Base-by-base conservation (phyloP, 1,140 invertebrate species). In the Piezodorus guildinii region DNA sequence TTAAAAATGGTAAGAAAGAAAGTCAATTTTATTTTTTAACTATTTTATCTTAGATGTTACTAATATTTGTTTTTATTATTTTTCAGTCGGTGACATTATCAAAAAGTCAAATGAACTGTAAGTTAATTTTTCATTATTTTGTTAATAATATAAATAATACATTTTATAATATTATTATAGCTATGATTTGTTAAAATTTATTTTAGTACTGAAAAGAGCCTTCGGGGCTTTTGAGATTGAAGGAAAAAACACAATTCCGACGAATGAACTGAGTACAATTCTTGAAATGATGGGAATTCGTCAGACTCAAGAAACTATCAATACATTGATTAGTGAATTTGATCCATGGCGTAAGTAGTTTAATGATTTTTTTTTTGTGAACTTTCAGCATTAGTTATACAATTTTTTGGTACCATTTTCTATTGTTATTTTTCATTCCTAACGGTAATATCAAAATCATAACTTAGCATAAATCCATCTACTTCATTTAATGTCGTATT, bases 201-300 rank as follows among this genome's bases (percentile, higher is more conserved):
- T 4, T 44, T 45, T 21, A 88, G 86, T 88, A 75, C 75, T 88
- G 62, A 81, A 83, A 65, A 86, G 85, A 70, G 86, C 86, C 16
- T 90, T 90, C 74, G 82, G 85, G 69, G 86, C 87, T 46, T 90
- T 90, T 71, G 88, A 90, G 71, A 81, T 83, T 45, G 86, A 87
- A 63, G 85, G 85, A 69, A 85, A 83, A 39, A 86, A 87, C 1
- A 81, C 77, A 66, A 88, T 90, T 68, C 80, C 81, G 63, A 81
- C 83, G 58, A 80, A 83, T 62, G 86, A 87, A 79, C 83, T 90
- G 65, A 81, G 83, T 3, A 85, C 80, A 12, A 88, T 90, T 68
- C 75, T 90, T 60, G 85, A 88, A 71, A 87, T 88, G 75, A 76
- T 90, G 65, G 88, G 87, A 0, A 84, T 86, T 65, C 81, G 83